phyloP scores from a whole-genome alignment of 2,797 vertebrate genomes.

The Gambelia wislizenii region DNA sequence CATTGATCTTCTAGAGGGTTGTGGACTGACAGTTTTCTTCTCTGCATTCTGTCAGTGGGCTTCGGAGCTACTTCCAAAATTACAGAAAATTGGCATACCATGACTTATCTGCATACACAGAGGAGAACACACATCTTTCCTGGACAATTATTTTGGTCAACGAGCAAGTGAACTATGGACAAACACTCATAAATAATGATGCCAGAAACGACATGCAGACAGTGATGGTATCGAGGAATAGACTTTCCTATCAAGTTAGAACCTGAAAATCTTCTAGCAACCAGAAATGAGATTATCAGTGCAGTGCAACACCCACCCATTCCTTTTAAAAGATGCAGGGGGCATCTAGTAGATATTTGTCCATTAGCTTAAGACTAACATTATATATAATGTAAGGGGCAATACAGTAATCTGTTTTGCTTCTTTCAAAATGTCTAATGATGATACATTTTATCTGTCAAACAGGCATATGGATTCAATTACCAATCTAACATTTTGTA shows the following conservation, averaged over 20 bases:
- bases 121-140: neutral
- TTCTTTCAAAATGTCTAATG: neutral
- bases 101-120: neutral
- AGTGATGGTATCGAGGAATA: neutral
- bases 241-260: neutral
- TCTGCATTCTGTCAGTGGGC: neutral
- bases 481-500: neutral
- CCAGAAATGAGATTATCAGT: neutral
- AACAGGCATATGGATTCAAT: neutral
- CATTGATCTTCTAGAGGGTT: neutral
- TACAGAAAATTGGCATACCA: neutral
- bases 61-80: neutral
- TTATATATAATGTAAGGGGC: neutral
- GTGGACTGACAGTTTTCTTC: neutral
- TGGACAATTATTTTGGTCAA: neutral
- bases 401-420: neutral
- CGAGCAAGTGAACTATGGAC: neutral
- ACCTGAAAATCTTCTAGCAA: neutral
- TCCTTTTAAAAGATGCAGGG: neutral
- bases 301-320: neutral
- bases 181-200: neutral
- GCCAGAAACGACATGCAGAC: neutral
- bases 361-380: neutral
- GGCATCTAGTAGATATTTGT: neutral
- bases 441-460: neutral